Evolutionary conservation across 2,113 vertebrate species (phyloP).

Genomic region (Pontoporia blainvillei): DNA sequence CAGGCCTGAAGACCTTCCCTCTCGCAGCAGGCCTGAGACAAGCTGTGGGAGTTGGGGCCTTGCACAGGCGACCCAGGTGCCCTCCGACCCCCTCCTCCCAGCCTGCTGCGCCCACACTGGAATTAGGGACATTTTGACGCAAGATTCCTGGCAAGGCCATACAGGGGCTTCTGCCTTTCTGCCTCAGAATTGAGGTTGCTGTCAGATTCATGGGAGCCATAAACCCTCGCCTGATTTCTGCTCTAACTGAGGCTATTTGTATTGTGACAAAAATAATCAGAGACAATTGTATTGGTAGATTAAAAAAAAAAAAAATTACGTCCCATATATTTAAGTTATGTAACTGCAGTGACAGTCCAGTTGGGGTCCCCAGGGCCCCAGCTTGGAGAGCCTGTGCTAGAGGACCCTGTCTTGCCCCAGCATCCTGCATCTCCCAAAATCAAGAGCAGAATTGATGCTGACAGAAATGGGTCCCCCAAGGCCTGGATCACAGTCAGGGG

Average conservation of each 20-base stretch:
- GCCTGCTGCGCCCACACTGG: neutral
- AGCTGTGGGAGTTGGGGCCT: neutral
- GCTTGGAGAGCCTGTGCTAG: neutral
- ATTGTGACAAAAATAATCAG: conserved; percentile 75
- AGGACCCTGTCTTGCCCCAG: neutral
- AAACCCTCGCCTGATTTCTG: conserved; percentile 66
- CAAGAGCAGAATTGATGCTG: neutral
- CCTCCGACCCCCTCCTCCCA: fast-evolving
- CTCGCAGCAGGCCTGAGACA: neutral
- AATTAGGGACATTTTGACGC: fast-evolving
- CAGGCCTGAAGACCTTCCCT: neutral
- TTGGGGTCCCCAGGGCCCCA: neutral
- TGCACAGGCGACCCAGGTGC: neutral
- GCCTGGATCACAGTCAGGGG: neutral
- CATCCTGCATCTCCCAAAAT: neutral
- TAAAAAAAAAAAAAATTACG: conserved; percentile 60
- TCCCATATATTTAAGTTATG: conserved; percentile 63
- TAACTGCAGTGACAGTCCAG: neutral
- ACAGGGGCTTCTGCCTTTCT: conserved; percentile 7
- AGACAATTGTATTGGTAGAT: conserved; percentile 75
- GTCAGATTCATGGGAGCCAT: conserved; percentile 64
- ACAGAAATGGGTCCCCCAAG: neutral
- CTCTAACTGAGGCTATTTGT: conserved; percentile 77
- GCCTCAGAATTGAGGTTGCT: conserved; percentile 21
- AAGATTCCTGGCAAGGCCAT: neutral